phyloP scores from a whole-genome alignment of 1,140 invertebrate genomes.

The Drosophila elegans region DNA sequence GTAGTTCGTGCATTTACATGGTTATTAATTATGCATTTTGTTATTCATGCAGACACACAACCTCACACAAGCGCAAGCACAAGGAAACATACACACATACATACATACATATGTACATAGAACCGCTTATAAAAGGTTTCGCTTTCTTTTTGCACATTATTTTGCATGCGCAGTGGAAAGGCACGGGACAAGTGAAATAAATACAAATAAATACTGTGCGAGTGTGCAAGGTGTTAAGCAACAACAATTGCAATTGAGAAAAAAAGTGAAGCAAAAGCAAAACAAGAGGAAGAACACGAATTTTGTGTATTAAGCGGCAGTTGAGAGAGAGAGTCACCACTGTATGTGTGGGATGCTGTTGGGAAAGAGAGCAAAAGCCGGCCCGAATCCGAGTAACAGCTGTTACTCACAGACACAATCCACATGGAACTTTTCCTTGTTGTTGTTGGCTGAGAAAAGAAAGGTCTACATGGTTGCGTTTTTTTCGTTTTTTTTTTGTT shows the following conservation, averaged over 20 bases:
- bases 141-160: constrained; percentile 82
- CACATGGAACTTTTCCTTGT: constrained; percentile 33
- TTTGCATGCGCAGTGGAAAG: constrained; percentile 79
- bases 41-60: constrained; percentile 10
- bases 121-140: constrained; percentile 67
- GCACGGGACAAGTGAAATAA: constrained; percentile 50
- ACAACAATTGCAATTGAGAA: constrained; percentile 45
- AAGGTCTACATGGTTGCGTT: constrained; percentile 14
- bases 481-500: constrained; percentile 18
- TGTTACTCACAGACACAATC: constrained; percentile 45
- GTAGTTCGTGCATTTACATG: constrained; percentile 51
- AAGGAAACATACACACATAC: constrained; percentile 2
- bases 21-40: constrained; percentile 54
- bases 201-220: constrained; percentile 32
- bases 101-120: constrained; percentile 1
- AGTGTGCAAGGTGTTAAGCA: constrained; percentile 45
- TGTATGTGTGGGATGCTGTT: constrained; percentile 25
- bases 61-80: neutral
- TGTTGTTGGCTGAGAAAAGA: constrained; percentile 24
- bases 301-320: constrained; percentile 43
- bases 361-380: constrained; percentile 33
- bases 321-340: constrained; percentile 2
- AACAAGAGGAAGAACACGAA: constrained; percentile 35
- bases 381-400: constrained; percentile 38
- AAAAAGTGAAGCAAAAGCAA: constrained; percentile 6